These are phyloP conservation scores for Cremastinae sp. DNA, from an alignment of 2,888 invertebrate species.

Conservation along the genomic window DNA sequence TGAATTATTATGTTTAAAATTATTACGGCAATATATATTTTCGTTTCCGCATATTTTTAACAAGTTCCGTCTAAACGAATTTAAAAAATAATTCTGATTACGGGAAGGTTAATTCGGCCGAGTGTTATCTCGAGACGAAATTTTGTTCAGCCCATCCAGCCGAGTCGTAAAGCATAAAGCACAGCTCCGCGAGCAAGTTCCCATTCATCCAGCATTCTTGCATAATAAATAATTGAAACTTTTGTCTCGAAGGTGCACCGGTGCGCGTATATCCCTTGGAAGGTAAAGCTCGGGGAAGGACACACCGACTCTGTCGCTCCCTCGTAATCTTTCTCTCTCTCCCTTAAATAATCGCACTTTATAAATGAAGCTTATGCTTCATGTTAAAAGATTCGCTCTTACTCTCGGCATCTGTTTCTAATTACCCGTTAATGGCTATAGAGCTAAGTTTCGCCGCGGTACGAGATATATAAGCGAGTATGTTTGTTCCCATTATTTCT, in stretches of 20 bases:
- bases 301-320: conserved; percentile 68
- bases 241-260: conserved; percentile 76
- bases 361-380: conserved; percentile 81
- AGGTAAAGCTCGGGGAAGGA: conserved; percentile 67
- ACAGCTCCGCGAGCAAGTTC: conserved; percentile 63
- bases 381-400: conserved; percentile 80
- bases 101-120: conserved; percentile 29
- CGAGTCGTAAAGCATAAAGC: conserved; percentile 63
- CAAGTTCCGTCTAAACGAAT: too few species aligned
- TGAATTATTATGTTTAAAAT: too few species aligned
- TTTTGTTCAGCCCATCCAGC: conserved; percentile 38
- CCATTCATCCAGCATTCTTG: conserved; percentile 75
- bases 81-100: too few species aligned
- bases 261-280: conserved; percentile 42
- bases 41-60: too few species aligned
- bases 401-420: conserved; percentile 80
- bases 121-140: conserved; percentile 23
- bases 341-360: conserved; percentile 80
- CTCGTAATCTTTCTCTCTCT: conserved; percentile 31
- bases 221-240: conserved; percentile 80
- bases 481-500: conserved; percentile 74
- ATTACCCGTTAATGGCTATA: conserved; percentile 80
- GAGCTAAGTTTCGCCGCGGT: conserved; percentile 67
- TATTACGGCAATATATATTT: too few species aligned
- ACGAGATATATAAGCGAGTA: conserved; percentile 54